Conservation (phyloP, 2,888 invertebrate species). For the Ophion slaviceki region DNA sequence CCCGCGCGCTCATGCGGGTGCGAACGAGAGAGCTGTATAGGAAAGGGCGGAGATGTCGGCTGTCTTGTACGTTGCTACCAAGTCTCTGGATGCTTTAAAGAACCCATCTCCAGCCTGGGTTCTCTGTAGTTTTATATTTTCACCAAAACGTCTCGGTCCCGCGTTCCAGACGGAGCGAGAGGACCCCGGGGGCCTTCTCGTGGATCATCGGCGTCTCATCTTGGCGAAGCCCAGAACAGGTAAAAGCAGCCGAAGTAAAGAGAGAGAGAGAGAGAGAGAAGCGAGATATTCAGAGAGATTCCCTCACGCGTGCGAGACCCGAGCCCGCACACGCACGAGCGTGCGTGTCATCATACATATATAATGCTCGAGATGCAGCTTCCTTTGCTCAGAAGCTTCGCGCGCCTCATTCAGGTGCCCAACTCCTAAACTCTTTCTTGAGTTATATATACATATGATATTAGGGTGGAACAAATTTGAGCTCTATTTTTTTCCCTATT, state of each 20-base stretch:
- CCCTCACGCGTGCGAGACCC: slow-evolving; percentile 63
- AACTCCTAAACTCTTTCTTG: slow-evolving; percentile 12
- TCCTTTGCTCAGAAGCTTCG: slow-evolving; percentile 44
- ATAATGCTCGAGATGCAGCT: slow-evolving; percentile 50
- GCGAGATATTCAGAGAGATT: slow-evolving; percentile 10
- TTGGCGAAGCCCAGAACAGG: slow-evolving; percentile 49
- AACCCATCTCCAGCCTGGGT: slow-evolving; percentile 73
- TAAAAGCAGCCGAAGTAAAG: slow-evolving; percentile 35
- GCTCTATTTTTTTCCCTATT: no score
- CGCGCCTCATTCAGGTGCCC: slow-evolving; percentile 58
- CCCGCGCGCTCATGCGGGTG: slow-evolving; percentile 34
- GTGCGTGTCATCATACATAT: slow-evolving; percentile 38
- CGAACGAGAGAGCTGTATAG: slow-evolving; percentile 32
- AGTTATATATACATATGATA: slow-evolving; percentile 7
- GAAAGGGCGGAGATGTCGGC: slow-evolving; percentile 79
- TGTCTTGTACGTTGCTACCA: slow-evolving; percentile 81
- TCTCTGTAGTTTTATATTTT: slow-evolving; percentile 76
- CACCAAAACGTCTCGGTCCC: slow-evolving; percentile 64
- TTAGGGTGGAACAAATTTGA: no score
- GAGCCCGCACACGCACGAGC: slow-evolving; percentile 55
- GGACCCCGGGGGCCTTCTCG: slow-evolving; percentile 57
- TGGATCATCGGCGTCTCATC: slow-evolving; percentile 73
- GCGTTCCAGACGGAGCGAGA: slow-evolving; percentile 19
- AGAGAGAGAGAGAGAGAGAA: slow-evolving; percentile 58
- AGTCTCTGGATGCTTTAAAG: slow-evolving; percentile 75